These are phyloP conservation scores for Volucella inflata DNA, from an alignment of 2,888 invertebrate genomes.

Conservation along the genomic window DNA sequence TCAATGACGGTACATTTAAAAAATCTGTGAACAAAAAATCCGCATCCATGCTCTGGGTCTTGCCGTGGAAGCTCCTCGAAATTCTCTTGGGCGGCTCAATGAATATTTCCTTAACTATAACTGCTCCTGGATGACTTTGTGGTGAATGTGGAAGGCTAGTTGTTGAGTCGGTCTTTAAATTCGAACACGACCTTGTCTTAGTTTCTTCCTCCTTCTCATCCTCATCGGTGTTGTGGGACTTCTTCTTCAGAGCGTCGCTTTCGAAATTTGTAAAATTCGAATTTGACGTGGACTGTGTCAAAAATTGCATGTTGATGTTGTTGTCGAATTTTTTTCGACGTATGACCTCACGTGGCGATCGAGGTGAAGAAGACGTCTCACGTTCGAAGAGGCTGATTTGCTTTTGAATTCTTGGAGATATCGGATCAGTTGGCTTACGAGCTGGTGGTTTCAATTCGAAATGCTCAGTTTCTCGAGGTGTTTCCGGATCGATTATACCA, in stretches of 20 bases:
- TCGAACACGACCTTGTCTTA: slow-evolving; percentile 79
- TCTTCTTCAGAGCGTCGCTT: slow-evolving; percentile 80
- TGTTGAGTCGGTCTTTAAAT: slow-evolving; percentile 78
- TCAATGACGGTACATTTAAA: slow-evolving; percentile 78
- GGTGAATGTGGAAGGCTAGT: slow-evolving; percentile 78
- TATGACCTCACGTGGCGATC: slow-evolving; percentile 79
- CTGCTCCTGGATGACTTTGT: slow-evolving; percentile 81
- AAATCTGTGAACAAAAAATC: slow-evolving; percentile 82
- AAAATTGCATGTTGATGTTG: slow-evolving; percentile 76
- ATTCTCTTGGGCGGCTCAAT: slow-evolving; percentile 85
- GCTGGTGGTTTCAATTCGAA: slow-evolving; percentile 75
- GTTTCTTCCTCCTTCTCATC: slow-evolving; percentile 78
- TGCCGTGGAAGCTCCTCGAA: slow-evolving; percentile 83
- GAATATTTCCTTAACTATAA: slow-evolving; percentile 84
- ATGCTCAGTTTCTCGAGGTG: slow-evolving; percentile 45
- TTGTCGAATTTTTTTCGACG: slow-evolving; percentile 81
- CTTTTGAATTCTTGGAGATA: slow-evolving; percentile 82
- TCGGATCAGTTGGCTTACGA: slow-evolving; percentile 80
- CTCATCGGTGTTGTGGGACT: slow-evolving; percentile 73
- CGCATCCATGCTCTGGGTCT: slow-evolving; percentile 82
- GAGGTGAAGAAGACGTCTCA: slow-evolving; percentile 78
- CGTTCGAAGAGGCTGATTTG: slow-evolving; percentile 82
- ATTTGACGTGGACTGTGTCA: slow-evolving; percentile 81
- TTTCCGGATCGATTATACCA: slow-evolving; percentile 49
- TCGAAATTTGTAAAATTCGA: slow-evolving; percentile 82